Percentiles rank a stretch among this genome's conserved stretches.
phyloP scores from a whole-genome alignment of 2,113 vertebrate species.

The Eidolon helvum region DNA sequence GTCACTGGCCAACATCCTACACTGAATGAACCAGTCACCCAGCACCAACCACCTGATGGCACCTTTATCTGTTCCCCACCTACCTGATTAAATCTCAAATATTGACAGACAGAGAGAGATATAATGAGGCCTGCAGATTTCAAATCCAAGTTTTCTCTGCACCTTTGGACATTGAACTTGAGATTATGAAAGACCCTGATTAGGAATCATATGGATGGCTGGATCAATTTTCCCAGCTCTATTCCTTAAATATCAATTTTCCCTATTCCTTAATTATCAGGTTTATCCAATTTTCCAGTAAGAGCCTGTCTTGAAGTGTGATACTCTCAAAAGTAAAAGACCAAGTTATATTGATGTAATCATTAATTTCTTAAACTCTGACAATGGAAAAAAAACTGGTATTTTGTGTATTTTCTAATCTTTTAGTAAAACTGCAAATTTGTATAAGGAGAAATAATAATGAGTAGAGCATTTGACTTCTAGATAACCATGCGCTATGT shows the following conservation, averaged over 20 bases:
- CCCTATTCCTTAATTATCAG: not conserved
- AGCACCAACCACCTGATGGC: not conserved
- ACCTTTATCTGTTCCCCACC: slow-evolving; percentile 28
- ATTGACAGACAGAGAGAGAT: slow-evolving; percentile 46
- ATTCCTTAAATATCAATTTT: not conserved
- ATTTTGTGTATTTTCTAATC: not conserved
- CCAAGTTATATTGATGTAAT: not conserved
- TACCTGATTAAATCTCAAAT: slow-evolving; percentile 58
- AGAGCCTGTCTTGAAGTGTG: not conserved
- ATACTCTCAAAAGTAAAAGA: not conserved
- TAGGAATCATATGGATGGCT: not conserved
- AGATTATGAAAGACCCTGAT: slow-evolving; percentile 28
- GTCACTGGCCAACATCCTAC: not conserved
- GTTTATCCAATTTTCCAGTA: not conserved
- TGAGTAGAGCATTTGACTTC: not conserved
- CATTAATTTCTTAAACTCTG: not conserved
- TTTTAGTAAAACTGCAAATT: not conserved
- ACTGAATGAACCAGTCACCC: not conserved
- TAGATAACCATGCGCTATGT: not conserved
- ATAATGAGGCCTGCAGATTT: not conserved
- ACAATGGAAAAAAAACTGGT: not conserved
- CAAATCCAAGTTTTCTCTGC: slow-evolving; percentile 40
- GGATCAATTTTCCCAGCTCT: not conserved
- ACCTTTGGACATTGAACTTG: slow-evolving; percentile 58
- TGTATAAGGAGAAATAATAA: not conserved